Evolutionary conservation across 2,113 vertebrate genomes (phyloP).

Genomic region (Gobio gobio): DNA sequence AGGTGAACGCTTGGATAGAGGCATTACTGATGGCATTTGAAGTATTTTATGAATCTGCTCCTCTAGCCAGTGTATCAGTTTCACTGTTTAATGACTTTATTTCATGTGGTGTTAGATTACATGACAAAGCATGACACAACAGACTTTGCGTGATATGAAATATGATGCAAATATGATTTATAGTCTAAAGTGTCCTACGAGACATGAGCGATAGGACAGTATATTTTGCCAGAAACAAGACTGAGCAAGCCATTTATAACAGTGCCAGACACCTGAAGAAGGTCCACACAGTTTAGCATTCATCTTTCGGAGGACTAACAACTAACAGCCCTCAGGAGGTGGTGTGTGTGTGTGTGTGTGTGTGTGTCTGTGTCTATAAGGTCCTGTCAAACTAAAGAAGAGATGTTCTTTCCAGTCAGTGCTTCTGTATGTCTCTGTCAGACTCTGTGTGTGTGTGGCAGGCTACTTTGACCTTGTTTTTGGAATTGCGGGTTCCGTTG

Average conservation of each 20-base stretch:
- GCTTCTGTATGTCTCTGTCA: conserved; percentile 22
- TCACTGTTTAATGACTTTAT: neutral
- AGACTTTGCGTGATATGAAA: neutral
- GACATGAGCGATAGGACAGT: neutral
- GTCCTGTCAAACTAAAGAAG: neutral
- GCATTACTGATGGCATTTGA: neutral
- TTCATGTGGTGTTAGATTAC: neutral
- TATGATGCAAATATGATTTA: neutral
- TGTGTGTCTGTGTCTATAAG: neutral
- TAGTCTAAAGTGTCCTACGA: neutral
- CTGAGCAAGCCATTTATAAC: conserved; percentile 12
- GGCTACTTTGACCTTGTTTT: conserved; percentile 32
- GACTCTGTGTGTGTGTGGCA: conserved; percentile 23
- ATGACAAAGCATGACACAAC: neutral
- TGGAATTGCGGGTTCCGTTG: neutral
- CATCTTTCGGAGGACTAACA: neutral
- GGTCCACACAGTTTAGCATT: neutral
- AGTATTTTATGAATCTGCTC: neutral
- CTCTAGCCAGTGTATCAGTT: neutral
- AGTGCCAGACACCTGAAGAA: conserved; percentile 12
- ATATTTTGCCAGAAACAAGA: conserved; percentile 15
- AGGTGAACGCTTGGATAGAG: neutral
- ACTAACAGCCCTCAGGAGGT: neutral
- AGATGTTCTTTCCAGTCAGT: conserved; percentile 40
- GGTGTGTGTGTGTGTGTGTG: neutral